Evolutionary conservation across 2,888 invertebrate species (phyloP).

Genomic region (Petrolisthes cinctipes): DNA sequence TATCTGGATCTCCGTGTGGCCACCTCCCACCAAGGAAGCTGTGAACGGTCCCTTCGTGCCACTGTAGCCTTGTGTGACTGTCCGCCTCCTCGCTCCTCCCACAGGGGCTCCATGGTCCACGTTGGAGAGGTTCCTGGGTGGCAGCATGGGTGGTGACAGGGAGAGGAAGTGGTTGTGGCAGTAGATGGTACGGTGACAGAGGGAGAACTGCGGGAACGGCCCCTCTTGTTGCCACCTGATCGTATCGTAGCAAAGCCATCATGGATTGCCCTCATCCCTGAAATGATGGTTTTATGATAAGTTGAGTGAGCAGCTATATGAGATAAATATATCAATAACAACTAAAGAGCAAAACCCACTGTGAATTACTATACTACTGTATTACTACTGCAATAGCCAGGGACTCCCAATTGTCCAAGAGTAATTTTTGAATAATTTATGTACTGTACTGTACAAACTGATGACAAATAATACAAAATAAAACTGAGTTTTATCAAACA

Average conservation of each 20-base stretch:
- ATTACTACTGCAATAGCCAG: no score
- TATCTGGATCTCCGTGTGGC: conserved; percentile 82
- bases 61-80: conserved; percentile 66
- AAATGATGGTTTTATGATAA: background rate
- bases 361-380: no score
- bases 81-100: conserved; percentile 68
- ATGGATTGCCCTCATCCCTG: conserved; percentile 74
- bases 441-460: no score
- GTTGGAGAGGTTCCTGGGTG: conserved; percentile 15
- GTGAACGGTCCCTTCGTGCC: conserved; percentile 74
- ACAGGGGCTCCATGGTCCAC: conserved; percentile 70
- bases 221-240: conserved; percentile 41
- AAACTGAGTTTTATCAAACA: background rate
- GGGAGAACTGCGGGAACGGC: conserved; percentile 53
- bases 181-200: conserved; percentile 19
- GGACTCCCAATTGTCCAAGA: no score
- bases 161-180: background rate
- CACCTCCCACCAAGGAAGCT: conserved; percentile 89
- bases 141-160: conserved; percentile 39
- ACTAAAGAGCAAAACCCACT: no score
- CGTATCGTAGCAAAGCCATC: conserved; percentile 89
- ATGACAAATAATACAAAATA: no score
- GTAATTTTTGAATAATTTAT: no score
- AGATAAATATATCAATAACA: no score
- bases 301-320: no score